Base-by-base conservation (phyloP, 2,888 invertebrate genomes). In the Macrophya annulata region DNA sequence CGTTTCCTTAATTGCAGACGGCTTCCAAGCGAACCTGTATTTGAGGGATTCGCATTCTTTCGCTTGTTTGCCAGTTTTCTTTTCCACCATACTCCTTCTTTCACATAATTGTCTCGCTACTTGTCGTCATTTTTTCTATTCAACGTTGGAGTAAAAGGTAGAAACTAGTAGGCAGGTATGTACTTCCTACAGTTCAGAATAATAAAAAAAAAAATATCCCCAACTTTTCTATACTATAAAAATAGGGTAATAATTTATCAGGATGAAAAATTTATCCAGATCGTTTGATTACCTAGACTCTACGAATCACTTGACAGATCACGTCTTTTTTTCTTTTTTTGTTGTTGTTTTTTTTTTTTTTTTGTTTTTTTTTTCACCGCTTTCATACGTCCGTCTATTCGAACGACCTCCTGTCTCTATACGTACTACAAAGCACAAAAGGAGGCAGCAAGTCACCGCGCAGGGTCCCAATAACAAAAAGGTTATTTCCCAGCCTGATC, bases 401-500 rank as follows among this genome's bases (percentile, higher is more conserved):
- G 48, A 59, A 37, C 59, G 31, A 55, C 59, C 37, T 81, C 21
- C 81, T 62, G 62, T 62, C 51, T 81, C 62, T 25, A 81, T 31
- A 21, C 43, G 59, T 21, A 81, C 43, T 21, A 40, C 59, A 55
- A 55, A 17, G 51, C 81, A 81, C 81, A 81, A 81, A 62, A 43
- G 81, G 21, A 81, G 62, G 62, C 62, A 40, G 81, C 43, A n/a
- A 81, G 81, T 81, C 86, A 85, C 84, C 87, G 82, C 37, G 59
- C 72, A 51, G 62, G 71, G 71, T 45, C 51, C 85, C 83, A 82
- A 85, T 85, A 51, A 62, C 71, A 85, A 85, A 85, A 85, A 85
- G 82, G 81, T 82, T 88, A 90, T 90, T 90, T 89, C 88, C 88
- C 85, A 86, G 71, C 72, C 89, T 91, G 90, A 90, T 90, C 89